These are phyloP conservation scores for Scaptodrosophila latifasciaeformis DNA, from an alignment of 2,888 invertebrate genomes.

Conservation along the genomic window DNA sequence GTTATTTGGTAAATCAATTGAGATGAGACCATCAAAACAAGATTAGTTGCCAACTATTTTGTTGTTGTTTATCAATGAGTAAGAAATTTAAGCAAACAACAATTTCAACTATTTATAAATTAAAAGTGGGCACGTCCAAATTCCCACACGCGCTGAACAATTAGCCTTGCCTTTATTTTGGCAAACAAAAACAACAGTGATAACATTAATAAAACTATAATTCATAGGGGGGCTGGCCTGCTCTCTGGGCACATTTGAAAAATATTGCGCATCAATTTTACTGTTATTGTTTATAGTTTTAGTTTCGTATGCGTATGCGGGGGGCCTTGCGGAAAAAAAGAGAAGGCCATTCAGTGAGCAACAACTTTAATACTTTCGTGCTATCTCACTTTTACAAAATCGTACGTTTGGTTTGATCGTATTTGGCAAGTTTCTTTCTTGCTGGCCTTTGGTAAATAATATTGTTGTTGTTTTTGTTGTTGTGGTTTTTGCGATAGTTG, in stretches of 20 bases:
- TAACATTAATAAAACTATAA: background rate
- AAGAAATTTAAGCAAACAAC: background rate
- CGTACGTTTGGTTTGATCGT: constrained; percentile 70
- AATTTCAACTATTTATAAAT: background rate
- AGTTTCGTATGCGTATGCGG: background rate
- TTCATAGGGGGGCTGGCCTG: background rate
- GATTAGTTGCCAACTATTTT: constrained; percentile 45
- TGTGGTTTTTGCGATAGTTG: constrained; percentile 27
- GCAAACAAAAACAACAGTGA: constrained; percentile 29
- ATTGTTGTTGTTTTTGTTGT: constrained; percentile 17
- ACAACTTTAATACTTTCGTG: constrained; percentile 32
- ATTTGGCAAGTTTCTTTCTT: constrained; percentile 7
- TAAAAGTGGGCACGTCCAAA: constrained; percentile 57
- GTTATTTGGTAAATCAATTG: constrained; percentile 14
- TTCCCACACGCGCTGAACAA: background rate
- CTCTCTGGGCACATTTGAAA: too few species aligned
- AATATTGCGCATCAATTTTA: background rate
- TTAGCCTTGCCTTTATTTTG: constrained; percentile 36
- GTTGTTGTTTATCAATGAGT: constrained; percentile 27
- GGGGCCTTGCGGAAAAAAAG: constrained; percentile 36
- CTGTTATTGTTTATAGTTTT: background rate
- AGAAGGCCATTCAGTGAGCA: constrained; percentile 18
- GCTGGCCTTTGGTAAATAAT: background rate
- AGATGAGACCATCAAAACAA: constrained; percentile 26
- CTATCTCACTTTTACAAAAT: constrained; percentile 70